Evolutionary conservation across 2,113 vertebrate species (phyloP), one percentile per base, ranked within the genome.

Genomic region (Suricata suricatta): DNA sequence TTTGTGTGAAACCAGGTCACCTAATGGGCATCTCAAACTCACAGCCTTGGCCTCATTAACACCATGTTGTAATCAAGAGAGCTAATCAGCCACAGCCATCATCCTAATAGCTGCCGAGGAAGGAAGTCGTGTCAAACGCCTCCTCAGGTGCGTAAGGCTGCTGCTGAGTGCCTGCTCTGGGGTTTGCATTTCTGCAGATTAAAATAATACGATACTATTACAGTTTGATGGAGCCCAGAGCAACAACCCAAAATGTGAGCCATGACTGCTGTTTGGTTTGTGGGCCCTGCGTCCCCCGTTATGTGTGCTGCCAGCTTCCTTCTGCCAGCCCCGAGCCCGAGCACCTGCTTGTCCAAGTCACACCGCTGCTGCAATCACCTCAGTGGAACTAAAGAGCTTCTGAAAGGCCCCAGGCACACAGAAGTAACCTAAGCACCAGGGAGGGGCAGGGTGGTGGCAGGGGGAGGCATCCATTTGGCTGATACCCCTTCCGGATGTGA

Each of bases 161-260:
- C 63, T 31, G 60, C 90, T 54, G 88, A 33, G 47, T 38, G 84
- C 88, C 79, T n/a, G 33, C 82, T 87, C 41, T 29, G 66, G 64
- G 71, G 71, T 52, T 84, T 90, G 85, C 35, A 44, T 95, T 96
- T 94, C 91, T 88, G 60, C 88, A 94, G 80, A 97, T 95, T 96
- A 94, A 96, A 97, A 97, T 95, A 94, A 90, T 85, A 54, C 7
- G 85, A 94, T 47, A 82, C 86, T 77, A 54, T n/a, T 91, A 68
- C 21, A 14, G 47, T 54, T 93, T 95, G 84, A 92, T 1, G 87
- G 96, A 95, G 92, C 90, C 76, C 87, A 31, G 82, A 81, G 82
- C 66, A 38, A 69, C 93, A 50, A 23, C 69, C 17, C 0, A 50
- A 87, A 3, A 50, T 7, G 57, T 25, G 66, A 80, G 85, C 81